These are phyloP conservation scores for Psix sp. DNA, from an alignment of 1,140 invertebrate genomes.

Conservation along the genomic window DNA sequence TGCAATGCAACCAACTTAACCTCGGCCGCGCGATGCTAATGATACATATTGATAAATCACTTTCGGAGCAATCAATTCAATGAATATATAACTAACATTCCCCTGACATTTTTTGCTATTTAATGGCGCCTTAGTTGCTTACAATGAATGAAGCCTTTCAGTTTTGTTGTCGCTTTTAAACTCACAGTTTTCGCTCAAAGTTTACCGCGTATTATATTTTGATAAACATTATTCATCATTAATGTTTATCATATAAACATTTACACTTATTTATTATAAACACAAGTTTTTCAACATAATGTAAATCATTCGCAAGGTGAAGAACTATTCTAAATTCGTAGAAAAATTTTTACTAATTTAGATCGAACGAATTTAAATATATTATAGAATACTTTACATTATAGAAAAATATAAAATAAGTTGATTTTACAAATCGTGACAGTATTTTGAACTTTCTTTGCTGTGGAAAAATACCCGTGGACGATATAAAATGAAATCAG, in stretches of 20 bases:
- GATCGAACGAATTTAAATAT: too few species aligned
- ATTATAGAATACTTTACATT: too few species aligned
- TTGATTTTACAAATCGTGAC: too few species aligned
- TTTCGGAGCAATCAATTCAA: slow-evolving; percentile 24
- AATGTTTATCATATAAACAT: neutral
- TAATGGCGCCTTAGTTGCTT: neutral
- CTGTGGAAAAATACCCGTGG: too few species aligned
- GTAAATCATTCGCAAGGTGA: too few species aligned
- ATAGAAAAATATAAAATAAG: too few species aligned
- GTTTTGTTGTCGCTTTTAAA: neutral
- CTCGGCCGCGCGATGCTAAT: slow-evolving; percentile 20
- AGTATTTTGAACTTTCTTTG: too few species aligned
- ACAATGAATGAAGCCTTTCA: slow-evolving; percentile 5
- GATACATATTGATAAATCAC: slow-evolving; percentile 31
- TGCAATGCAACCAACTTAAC: slow-evolving; percentile 20
- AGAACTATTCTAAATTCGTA: too few species aligned
- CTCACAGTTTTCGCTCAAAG: neutral
- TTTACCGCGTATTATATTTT: neutral
- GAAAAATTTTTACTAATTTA: too few species aligned
- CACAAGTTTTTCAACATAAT: too few species aligned
- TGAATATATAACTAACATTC: slow-evolving; percentile 25
- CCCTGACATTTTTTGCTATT: slow-evolving; percentile 5
- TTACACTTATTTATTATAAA: neutral
- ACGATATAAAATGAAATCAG: too few species aligned
- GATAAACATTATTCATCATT: too few species aligned